A percentile compares a stretch with the other conserved stretches of the same genome.
phyloP scores from a whole-genome alignment of 2,888 invertebrate species.

The Agrotis puta region DNA sequence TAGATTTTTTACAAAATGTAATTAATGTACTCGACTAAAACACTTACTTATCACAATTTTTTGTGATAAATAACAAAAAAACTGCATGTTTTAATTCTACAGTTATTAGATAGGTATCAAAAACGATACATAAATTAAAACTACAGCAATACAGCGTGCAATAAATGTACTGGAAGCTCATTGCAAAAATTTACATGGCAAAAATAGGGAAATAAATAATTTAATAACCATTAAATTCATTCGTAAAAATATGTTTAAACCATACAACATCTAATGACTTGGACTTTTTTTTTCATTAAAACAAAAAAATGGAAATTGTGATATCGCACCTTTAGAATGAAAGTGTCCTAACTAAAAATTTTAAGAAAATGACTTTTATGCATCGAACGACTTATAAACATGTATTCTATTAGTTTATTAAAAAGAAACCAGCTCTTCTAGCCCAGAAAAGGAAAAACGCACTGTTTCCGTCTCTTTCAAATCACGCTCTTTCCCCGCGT shows the following conservation, averaged over 20 bases:
- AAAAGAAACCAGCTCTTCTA: too few species aligned
- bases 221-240: neutral
- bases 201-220: too few species aligned
- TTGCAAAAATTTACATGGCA: neutral
- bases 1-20: conserved; percentile 16
- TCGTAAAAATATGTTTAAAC: neutral
- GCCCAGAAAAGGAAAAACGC: too few species aligned
- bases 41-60: neutral
- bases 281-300: too few species aligned
- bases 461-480: too few species aligned
- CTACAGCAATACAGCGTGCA: neutral
- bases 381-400: too few species aligned
- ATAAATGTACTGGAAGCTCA: neutral
- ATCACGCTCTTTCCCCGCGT: too few species aligned
- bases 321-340: too few species aligned
- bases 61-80: neutral
- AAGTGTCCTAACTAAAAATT: too few species aligned
- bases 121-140: conserved; percentile 14
- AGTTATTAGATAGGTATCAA: neutral
- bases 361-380: too few species aligned
- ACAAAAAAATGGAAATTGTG: too few species aligned
- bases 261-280: neutral
- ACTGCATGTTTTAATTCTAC: neutral
- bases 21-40: conserved; percentile 32
- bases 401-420: too few species aligned